These are phyloP conservation scores for Brachylomia viminalis DNA, from an alignment of 2,888 invertebrate genomes.

Conservation along the genomic window DNA sequence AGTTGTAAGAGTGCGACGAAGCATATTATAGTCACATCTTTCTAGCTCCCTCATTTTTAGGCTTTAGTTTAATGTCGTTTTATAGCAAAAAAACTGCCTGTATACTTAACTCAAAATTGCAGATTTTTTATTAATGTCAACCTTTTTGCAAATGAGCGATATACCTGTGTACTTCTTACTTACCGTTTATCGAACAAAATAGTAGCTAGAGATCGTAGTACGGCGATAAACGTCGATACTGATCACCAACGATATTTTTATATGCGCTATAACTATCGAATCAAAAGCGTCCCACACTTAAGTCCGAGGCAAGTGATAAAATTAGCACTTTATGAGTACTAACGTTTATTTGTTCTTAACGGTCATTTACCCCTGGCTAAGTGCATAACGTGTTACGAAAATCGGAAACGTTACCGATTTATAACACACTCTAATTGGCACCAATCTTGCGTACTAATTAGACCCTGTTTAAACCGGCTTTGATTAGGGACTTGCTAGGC, in stretches of 20 bases:
- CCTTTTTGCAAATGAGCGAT: too few species aligned
- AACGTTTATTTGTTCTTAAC: constrained; percentile 75
- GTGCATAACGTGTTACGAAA: constrained; percentile 55
- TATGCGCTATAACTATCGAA: constrained; percentile 70
- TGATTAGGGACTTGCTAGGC: constrained; percentile 42
- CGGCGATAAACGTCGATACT: constrained; percentile 70
- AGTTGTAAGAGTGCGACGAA: too few species aligned
- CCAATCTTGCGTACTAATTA: constrained; percentile 56
- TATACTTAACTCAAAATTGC: too few species aligned
- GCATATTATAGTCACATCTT: too few species aligned
- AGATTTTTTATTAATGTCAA: too few species aligned
- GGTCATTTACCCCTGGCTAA: constrained; percentile 63
- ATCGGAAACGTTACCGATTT: constrained; percentile 59
- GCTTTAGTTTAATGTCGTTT: too few species aligned
- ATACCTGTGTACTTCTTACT: constrained; percentile 4
- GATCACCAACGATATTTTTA: constrained; percentile 69
- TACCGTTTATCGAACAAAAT: constrained; percentile 46
- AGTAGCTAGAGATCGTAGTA: constrained; percentile 20
- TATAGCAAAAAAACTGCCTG: too few species aligned
- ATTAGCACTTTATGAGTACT: constrained; percentile 80
- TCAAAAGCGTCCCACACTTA: constrained; percentile 71
- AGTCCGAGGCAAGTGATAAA: constrained; percentile 79
- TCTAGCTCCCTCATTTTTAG: too few species aligned
- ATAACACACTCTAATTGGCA: constrained; percentile 57
- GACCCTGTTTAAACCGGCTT: constrained; percentile 40